Base-by-base conservation (phyloP, 2,113 vertebrate species). In the Lonchura striata region DNA sequence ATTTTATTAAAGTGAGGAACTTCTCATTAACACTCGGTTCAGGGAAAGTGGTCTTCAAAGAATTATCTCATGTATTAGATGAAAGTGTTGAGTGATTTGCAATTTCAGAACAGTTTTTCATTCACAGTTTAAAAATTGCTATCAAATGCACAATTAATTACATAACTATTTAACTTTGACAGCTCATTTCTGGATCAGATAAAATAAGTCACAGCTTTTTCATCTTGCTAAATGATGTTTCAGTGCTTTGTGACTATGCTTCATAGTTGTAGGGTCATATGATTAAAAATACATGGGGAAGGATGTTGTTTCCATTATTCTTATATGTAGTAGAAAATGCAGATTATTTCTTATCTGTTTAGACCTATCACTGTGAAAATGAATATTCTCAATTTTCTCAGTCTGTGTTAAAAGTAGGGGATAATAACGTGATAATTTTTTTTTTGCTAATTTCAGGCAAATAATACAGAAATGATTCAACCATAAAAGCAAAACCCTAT, bases 101-200 rank as follows among this genome's bases (percentile, higher is more conserved):
- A 85, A 66, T 95, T 94, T 93, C 82, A 94, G 37, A 54, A 35
- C n/a, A 63, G 66, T 87, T 88, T 91, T 71, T 79, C 69, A 83
- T 94, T 94, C 78, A 93, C 75, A 82, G 37, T 92, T 91, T 68
- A 88, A 87, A 96, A 95, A 91, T 85, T 72, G 50, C 35, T 53
- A 80, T 46, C 21, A 87, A 92, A 88, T 89, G 64, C 42, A 56
- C 42, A 88, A 90, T 95, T 86, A 96, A 95, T 93, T 93, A 77
- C 50, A 68, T 78, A 78, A 80, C 46, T 85, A 81, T 82, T 72
- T 95, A 86, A 91, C 57, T 94, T 41, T 82, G 70, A 87, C 81
- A 78, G 65, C 35, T 78, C 37, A 85, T 91, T 93, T 94, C 71
- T 93, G n/a, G 33, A 86, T 78, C 70, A 85, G 85, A 78, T 76